Percentiles rank a stretch among this genome's conserved stretches.
These are phyloP conservation scores for Atta colombica DNA, from an alignment of 1,140 invertebrate genomes.

Conservation along the genomic window DNA sequence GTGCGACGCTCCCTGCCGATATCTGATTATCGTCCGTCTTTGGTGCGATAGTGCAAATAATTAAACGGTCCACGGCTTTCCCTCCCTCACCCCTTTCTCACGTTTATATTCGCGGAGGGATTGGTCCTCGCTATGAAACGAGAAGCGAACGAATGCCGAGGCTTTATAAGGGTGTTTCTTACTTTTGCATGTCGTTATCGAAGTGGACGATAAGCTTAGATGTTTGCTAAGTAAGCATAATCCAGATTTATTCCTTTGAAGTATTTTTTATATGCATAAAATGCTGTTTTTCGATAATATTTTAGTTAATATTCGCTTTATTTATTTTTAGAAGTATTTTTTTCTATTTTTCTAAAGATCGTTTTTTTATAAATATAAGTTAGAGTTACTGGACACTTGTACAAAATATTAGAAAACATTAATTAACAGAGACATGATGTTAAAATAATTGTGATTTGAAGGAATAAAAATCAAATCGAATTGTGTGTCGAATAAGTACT, in stretches of 20 bases:
- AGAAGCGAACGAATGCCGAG: not conserved
- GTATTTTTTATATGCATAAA: not conserved
- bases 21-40: slow-evolving; percentile 83
- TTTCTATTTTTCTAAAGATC: not conserved
- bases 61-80: slow-evolving; percentile 75
- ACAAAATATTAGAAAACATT: not conserved
- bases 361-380: not conserved
- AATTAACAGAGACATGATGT: not conserved
- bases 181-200: not conserved
- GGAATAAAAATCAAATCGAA: not conserved
- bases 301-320: too few relatives aligned
- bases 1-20: slow-evolving; percentile 70
- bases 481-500: not conserved
- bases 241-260: not conserved
- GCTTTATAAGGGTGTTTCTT: slow-evolving; percentile 1
- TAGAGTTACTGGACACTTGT: not conserved
- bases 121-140: not conserved
- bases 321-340: not conserved
- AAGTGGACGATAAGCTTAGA: not conserved
- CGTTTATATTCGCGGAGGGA: slow-evolving; percentile 35
- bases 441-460: not conserved
- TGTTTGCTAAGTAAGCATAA: not conserved
- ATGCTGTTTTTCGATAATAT: not conserved
- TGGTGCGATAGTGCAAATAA: slow-evolving; percentile 80
- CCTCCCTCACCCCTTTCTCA: not conserved